phyloP scores from a whole-genome alignment of 1,140 invertebrate genomes.

The Anoplolepis gracilipes region DNA sequence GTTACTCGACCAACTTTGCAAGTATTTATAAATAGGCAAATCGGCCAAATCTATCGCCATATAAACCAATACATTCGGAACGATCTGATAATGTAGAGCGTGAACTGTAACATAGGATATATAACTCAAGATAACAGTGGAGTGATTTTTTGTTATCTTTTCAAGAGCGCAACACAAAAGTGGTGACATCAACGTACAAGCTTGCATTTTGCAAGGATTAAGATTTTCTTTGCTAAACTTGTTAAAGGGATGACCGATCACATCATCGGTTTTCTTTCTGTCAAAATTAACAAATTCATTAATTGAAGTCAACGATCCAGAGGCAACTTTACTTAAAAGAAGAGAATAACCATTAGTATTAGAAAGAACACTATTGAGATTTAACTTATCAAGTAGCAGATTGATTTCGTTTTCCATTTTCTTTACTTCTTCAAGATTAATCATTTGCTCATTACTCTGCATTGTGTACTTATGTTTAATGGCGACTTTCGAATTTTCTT shows the following conservation, averaged over 20 bases:
- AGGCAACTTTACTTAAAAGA: not conserved
- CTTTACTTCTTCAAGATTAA: not conserved
- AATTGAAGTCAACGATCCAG: not conserved
- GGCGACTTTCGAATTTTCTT: conserved; percentile 59
- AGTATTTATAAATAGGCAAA: conserved; percentile 72
- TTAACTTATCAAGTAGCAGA: not conserved
- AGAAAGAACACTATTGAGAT: not conserved
- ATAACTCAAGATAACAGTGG: conserved; percentile 68
- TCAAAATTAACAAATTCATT: conserved; percentile 2
- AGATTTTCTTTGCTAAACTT: not conserved
- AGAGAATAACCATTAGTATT: not conserved
- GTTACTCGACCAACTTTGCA: conserved; percentile 72
- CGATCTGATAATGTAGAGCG: conserved; percentile 80
- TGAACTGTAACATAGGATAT: conserved; percentile 75
- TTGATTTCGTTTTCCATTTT: not conserved
- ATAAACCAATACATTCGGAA: conserved; percentile 71
- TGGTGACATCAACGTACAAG: conserved; percentile 73
- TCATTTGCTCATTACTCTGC: conserved; percentile 60
- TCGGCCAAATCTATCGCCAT: conserved; percentile 69
- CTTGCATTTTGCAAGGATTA: conserved; percentile 48
- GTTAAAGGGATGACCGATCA: conserved; percentile 56
- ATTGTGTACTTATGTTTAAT: conserved; percentile 72
- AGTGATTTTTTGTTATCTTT: conserved; percentile 70
- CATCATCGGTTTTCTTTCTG: conserved; percentile 61
- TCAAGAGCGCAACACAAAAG: conserved; percentile 77